Conservation (phyloP, 1,140 invertebrate genomes). For the Drosophila insularis region DNA sequence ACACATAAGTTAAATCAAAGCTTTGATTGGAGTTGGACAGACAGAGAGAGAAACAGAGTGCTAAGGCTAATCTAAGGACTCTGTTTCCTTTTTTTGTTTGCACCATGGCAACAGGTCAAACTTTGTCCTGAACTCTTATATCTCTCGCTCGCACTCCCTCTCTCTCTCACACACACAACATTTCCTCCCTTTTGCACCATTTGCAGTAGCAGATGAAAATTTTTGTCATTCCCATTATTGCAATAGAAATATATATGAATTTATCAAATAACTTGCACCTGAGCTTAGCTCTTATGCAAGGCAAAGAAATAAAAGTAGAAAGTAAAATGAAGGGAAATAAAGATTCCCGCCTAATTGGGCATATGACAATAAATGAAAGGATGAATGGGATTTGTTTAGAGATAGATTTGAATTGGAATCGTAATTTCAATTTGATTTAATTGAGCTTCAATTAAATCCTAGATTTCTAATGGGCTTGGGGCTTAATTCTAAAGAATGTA, state of each 20-base stretch:
- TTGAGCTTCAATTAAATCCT: slow-evolving; percentile 8
- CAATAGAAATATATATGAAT: not conserved
- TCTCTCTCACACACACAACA: no score
- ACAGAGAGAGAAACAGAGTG: no score
- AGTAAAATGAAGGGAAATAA: not conserved
- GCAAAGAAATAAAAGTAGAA: slow-evolving; percentile 1
- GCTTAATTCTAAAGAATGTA: slow-evolving; percentile 14
- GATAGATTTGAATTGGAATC: not conserved
- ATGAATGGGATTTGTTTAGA: not conserved
- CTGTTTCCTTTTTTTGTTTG: slow-evolving; percentile 18
- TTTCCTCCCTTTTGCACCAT: not conserved
- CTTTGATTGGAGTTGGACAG: no score
- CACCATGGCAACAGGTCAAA: slow-evolving; percentile 65
- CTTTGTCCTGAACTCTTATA: not conserved
- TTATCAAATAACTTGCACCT: not conserved
- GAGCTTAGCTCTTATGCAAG: not conserved
- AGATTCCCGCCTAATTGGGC: slow-evolving; percentile 15
- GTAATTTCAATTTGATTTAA: not conserved
- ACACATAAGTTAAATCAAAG: no score
- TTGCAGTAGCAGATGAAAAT: slow-evolving; percentile 1
- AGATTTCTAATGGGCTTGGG: slow-evolving; percentile 23
- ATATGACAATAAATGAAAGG: not conserved
- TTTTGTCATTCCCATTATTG: slow-evolving; percentile 7
- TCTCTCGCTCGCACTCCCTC: no score
- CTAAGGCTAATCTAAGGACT: not conserved